phyloP scores from a whole-genome alignment of 2,113 vertebrate species.

The Chaetodon trifascialis region DNA sequence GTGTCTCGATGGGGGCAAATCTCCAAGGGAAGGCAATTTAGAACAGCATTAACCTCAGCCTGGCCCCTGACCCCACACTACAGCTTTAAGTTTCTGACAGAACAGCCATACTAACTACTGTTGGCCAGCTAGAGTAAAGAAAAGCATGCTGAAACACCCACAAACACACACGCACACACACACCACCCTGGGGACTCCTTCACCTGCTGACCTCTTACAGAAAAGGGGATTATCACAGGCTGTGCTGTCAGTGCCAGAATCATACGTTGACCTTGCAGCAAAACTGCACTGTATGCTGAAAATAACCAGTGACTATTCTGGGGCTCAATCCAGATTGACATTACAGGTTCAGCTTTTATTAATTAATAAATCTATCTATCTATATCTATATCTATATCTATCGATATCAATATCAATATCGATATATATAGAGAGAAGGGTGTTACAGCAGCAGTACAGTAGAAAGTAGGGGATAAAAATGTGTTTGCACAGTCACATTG shows the following conservation, averaged over 20 bases:
- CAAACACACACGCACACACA: slow-evolving; percentile 43
- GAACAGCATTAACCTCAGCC: slow-evolving; percentile 72
- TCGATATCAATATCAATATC: too few species aligned
- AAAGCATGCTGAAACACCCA: slow-evolving; percentile 36
- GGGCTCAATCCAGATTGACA: not conserved
- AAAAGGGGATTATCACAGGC: slow-evolving; percentile 62
- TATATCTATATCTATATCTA: too few species aligned
- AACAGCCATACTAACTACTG: slow-evolving; percentile 41
- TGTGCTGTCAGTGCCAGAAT: slow-evolving; percentile 61
- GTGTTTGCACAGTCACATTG: too few species aligned
- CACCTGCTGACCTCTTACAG: slow-evolving; percentile 66
- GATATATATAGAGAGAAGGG: too few species aligned
- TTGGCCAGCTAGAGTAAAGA: slow-evolving; percentile 44
- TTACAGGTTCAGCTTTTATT: not conserved
- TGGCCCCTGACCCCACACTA: slow-evolving; percentile 65
- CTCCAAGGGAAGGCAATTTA: slow-evolving; percentile 80
- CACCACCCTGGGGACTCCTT: slow-evolving; percentile 48
- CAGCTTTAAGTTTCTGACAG: slow-evolving; percentile 66
- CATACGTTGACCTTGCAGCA: slow-evolving; percentile 57
- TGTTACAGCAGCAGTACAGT: too few species aligned
- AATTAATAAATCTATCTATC: not conserved
- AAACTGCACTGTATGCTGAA: slow-evolving; percentile 31
- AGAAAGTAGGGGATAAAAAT: too few species aligned
- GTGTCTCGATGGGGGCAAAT: slow-evolving; percentile 61
- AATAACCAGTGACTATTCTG: slow-evolving; percentile 2